These are phyloP conservation scores for Aurelia aurita DNA, from an alignment of 30 jellyfish, hydroid and myxozoan species.

Conservation along the genomic window DNA sequence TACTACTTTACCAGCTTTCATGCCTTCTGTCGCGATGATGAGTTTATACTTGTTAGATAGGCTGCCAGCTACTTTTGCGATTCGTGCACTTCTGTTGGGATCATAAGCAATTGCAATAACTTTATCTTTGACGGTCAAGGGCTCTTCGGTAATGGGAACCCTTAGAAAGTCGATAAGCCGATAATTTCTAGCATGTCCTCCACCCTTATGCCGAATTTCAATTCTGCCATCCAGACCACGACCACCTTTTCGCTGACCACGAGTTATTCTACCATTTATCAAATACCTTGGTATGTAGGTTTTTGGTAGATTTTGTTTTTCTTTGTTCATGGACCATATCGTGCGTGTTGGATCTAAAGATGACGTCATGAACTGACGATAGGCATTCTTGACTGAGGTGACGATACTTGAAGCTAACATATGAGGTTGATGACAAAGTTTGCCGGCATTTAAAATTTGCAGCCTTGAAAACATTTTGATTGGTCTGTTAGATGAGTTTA, in stretches of 20 bases:
- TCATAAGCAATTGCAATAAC: constrained; percentile 93
- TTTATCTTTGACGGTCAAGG: constrained; percentile 63
- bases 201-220: constrained; percentile 88
- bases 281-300: constrained; percentile 75
- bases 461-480: too few relatives aligned
- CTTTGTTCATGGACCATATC: constrained; percentile 85
- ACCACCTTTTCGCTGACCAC: constrained; percentile 88
- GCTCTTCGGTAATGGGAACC: constrained; percentile 72
- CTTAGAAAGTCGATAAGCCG: constrained; percentile 89
- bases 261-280: constrained; percentile 75
- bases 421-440: too few relatives aligned
- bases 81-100: constrained; percentile 94
- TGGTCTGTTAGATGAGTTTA: too few relatives aligned
- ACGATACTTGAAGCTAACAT: too few relatives aligned
- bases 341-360: constrained; percentile 71
- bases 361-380: constrained; percentile 49
- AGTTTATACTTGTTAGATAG: constrained; percentile 65
- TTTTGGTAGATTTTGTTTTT: constrained; percentile 66
- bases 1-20: constrained; percentile 85
- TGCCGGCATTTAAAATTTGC: too few relatives aligned
- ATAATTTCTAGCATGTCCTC: constrained; percentile 88
- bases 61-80: constrained; percentile 96
- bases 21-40: constrained; percentile 91
- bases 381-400: background rate
- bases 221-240: constrained; percentile 94